Percentiles rank a stretch among this genome's conserved stretches.
phyloP scores from a whole-genome alignment of 2,888 invertebrate species.

The Synanthedon andrenaeformis region DNA sequence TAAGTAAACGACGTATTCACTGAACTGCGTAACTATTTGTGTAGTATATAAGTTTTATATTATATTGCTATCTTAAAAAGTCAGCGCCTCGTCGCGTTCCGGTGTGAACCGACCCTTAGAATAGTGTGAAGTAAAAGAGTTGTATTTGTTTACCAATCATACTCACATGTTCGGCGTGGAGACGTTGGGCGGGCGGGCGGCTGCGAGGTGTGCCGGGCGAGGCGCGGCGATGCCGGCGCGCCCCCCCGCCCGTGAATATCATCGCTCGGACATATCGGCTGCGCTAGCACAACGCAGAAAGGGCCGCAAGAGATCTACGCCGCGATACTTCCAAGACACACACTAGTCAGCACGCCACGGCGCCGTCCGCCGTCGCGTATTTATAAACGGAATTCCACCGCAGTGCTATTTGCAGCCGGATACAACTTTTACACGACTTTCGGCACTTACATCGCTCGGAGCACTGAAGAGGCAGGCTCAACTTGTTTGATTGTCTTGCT shows the following conservation, averaged over 20 bases:
- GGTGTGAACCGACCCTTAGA: no score
- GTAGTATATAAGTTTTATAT: no score
- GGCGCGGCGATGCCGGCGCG: slow-evolving; percentile 61
- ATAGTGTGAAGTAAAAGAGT: not conserved
- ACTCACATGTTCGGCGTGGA: slow-evolving; percentile 23
- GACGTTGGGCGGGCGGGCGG: slow-evolving; percentile 28
- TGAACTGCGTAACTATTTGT: no score
- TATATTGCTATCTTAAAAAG: no score
- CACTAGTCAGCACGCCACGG: slow-evolving; percentile 9
- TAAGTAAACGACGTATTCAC: no score
- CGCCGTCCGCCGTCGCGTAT: slow-evolving; percentile 40
- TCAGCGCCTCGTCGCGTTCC: no score
- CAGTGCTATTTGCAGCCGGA: slow-evolving; percentile 55
- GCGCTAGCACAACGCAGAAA: slow-evolving; percentile 3
- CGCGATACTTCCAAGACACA: slow-evolving; percentile 5
- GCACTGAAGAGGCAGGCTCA: slow-evolving; percentile 55
- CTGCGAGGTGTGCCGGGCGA: slow-evolving; percentile 40
- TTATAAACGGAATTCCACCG: slow-evolving; percentile 63
- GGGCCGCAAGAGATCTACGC: slow-evolving; percentile 10
- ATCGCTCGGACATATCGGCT: slow-evolving; percentile 43
- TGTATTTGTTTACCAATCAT: not conserved
- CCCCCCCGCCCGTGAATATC: slow-evolving; percentile 69
- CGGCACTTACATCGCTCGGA: slow-evolving; percentile 66
- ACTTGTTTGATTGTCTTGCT: slow-evolving; percentile 43
- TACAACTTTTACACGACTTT: slow-evolving; percentile 70